Evolutionary conservation across 2,797 vertebrate species (phyloP).

Genomic region (Poeciliopsis gracilis): DNA sequence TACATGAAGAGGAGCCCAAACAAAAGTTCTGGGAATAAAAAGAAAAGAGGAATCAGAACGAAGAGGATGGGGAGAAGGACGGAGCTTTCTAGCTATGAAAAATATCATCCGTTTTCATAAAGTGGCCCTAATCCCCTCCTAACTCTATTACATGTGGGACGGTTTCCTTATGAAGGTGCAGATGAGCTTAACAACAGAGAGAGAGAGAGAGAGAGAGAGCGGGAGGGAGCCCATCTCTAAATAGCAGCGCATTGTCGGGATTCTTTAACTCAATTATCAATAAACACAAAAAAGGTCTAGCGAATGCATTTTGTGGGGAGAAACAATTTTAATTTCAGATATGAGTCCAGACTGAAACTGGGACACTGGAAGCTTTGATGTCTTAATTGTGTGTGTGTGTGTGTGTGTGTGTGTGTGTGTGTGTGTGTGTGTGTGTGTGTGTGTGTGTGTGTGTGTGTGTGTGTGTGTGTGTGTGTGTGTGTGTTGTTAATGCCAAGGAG

Average conservation of each 20-base stretch:
- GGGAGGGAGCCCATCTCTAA: conserved; percentile 35
- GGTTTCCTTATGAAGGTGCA: conserved; percentile 33
- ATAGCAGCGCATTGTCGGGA: conserved; percentile 32
- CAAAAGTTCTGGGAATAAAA: conserved; percentile 48
- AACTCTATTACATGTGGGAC: conserved; percentile 66
- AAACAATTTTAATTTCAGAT: conserved; percentile 70
- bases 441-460: conserved; percentile 51
- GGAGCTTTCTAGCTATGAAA: conserved; percentile 64
- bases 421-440: conserved; percentile 9
- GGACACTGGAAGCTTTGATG: conserved; percentile 78
- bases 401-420: background rate
- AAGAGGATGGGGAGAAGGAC: conserved; percentile 2
- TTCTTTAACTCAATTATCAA: conserved; percentile 60
- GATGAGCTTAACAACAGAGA: conserved; percentile 59
- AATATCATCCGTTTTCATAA: conserved; percentile 48
- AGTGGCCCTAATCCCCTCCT: conserved; percentile 67
- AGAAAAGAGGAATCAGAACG: conserved; percentile 24
- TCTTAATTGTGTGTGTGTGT: conserved; percentile 73
- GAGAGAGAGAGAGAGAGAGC: conserved; percentile 22
- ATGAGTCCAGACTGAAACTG: conserved; percentile 73
- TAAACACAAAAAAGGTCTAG: conserved; percentile 62
- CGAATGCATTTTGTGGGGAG: conserved; percentile 38
- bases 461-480: background rate
- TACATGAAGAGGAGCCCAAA: conserved; percentile 37
- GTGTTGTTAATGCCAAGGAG: conserved; percentile 49